Evolutionary conservation across 2,113 vertebrate genomes (phyloP), one percentile per base, ranked within the genome.

Genomic region (Chaetura pelagica): DNA sequence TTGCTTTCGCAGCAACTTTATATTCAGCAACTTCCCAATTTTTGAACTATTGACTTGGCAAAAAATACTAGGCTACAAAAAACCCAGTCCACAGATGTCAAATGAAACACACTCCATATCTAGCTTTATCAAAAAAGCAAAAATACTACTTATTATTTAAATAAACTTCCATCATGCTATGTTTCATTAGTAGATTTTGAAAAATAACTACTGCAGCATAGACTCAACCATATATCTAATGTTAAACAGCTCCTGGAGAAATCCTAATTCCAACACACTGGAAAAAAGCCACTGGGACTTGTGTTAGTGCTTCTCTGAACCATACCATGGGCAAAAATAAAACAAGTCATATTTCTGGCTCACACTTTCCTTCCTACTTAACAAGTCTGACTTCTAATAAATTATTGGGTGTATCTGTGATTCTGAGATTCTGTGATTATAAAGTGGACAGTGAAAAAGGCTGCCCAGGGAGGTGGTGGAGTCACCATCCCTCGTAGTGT

Each of bases 21-120:
- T 48, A 21, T 48, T 48, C 46, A 48, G 46, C 7, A 48, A 48
- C 8, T 69, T 87, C 22, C 23, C 46, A 57, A 58, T 58, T 73
- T 95, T 62, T 68, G 9, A 82, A 91, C 34, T 66, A 80, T 3
- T 1, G 5, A 34, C 23, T 94, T 67, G 59, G 19, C n/a, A 85
- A 48, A 48, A 48, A 63, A 48, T 13, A 32, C 24, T 51, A 9
- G 5, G 3, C 6, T 61, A 23, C 24, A 40, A 57, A 57, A 54
- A 22, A 21, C 0, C 0, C 14, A 71, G 10, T 6, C 16, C 6
- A 3, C 8, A 19, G 8, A 35, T 74, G 61, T 67, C 44, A 2
- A 89, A 61, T 89, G 74, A 29, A 44, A 27, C 46, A 40, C 4
- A n/a, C 12, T 68, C 46, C 15, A 66, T 48, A 44, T 2, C 6